Evolutionary conservation across 2,888 invertebrate genomes (phyloP).

Genomic region (Nephrotoma flavescens): DNA sequence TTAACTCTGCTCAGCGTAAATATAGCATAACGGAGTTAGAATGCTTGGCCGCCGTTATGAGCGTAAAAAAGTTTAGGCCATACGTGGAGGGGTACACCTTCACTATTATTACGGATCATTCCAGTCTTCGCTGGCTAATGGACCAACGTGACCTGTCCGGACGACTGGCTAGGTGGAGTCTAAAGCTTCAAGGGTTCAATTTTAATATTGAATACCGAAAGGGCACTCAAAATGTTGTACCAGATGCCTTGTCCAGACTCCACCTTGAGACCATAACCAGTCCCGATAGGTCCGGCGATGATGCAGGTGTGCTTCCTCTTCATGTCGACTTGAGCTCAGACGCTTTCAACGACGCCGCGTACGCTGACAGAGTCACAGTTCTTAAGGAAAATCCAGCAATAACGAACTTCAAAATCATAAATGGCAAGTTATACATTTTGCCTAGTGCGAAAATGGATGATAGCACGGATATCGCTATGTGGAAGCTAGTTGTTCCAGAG

Average conservation of each 20-base stretch:
- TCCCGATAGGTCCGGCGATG: background rate
- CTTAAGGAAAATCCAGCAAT: background rate
- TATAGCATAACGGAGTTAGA: background rate
- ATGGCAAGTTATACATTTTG: background rate
- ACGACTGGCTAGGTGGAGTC: too few relatives aligned
- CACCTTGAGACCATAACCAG: background rate
- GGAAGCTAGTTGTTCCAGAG: background rate
- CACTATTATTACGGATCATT: background rate
- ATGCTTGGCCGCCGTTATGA: background rate
- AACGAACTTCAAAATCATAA: background rate
- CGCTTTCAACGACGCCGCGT: background rate
- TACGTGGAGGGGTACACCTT: background rate
- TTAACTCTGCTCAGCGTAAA: background rate
- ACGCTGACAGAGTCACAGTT: background rate
- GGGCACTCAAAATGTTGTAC: background rate
- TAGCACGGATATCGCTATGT: background rate
- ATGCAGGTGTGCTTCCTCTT: background rate
- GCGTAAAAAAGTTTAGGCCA: background rate
- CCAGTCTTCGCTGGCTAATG: background rate
- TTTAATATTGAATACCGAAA: background rate
- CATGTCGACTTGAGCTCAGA: background rate
- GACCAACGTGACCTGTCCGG: background rate
- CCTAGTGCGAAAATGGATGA: background rate
- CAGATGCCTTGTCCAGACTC: background rate
- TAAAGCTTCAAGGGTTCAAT: background rate